phyloP scores from a whole-genome alignment of 2,888 invertebrate species.

The Exocentrus adspersus region DNA sequence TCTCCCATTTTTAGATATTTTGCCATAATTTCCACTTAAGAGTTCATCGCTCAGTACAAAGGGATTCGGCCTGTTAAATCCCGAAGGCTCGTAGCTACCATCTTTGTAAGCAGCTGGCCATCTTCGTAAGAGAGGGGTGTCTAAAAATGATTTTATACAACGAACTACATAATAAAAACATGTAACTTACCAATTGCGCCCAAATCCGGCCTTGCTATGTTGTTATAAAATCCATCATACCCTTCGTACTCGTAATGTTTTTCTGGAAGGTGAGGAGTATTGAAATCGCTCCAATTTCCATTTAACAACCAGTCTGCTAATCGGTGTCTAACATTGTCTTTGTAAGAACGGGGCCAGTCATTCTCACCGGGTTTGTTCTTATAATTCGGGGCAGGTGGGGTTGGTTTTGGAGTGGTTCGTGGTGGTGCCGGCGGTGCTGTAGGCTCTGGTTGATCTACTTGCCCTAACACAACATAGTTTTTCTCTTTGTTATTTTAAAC shows the following conservation, averaged over 20 bases:
- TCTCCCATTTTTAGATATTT: constrained; percentile 64
- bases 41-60: constrained; percentile 65
- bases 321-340: constrained; percentile 11
- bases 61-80: constrained; percentile 66
- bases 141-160: no score
- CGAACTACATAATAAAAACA: no score
- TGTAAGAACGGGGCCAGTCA: constrained; percentile 31
- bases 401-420: neutral
- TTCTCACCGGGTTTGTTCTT: constrained; percentile 6
- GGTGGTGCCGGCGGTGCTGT: neutral
- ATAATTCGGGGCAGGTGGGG: neutral
- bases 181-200: constrained; percentile 62
- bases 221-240: constrained; percentile 64
- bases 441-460: no score
- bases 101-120: constrained; percentile 68
- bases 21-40: constrained; percentile 61
- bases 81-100: constrained; percentile 67
- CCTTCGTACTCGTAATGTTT: constrained; percentile 57
- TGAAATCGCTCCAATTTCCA: constrained; percentile 37
- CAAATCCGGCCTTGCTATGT: constrained; percentile 58
- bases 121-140: constrained; percentile 66
- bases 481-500: no score
- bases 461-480: no score
- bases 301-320: constrained; percentile 49
- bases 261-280: neutral